These are phyloP conservation scores for Alectoris magna DNA, from an alignment of 2,797 vertebrate genomes.

Conservation along the genomic window DNA sequence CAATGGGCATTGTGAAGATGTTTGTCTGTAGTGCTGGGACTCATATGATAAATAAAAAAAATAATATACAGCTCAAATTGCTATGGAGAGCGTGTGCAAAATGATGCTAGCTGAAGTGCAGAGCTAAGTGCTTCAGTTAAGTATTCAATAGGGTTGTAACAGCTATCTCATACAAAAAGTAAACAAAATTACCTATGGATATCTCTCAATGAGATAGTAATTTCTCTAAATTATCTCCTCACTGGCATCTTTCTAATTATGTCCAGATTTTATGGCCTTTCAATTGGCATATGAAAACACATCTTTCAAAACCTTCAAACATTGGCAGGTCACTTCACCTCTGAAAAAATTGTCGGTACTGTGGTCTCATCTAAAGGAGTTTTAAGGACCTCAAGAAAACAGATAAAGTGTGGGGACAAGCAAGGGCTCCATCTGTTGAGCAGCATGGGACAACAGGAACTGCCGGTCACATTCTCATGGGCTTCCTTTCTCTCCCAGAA, in stretches of 20 bases:
- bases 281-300: conserved; percentile 18
- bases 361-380: background rate
- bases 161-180: background rate
- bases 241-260: background rate
- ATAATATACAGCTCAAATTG: background rate
- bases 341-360: background rate
- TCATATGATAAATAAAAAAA: background rate
- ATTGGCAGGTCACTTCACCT: conserved; percentile 3
- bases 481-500: too few species aligned
- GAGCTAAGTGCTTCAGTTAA: conserved; percentile 46
- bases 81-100: conserved; percentile 4
- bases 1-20: background rate
- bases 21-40: conserved; percentile 18
- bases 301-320: background rate
- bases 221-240: conserved; percentile 36
- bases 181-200: conserved; percentile 47
- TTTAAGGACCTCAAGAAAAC: background rate
- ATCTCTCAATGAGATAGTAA: background rate
- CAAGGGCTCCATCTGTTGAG: background rate
- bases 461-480: too few species aligned
- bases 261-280: conserved; percentile 19
- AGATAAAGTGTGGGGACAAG: background rate
- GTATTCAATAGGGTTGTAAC: conserved; percentile 50
- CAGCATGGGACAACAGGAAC: background rate
- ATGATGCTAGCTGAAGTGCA: conserved; percentile 38